Conservation (phyloP, 1,140 invertebrate species). For the Liolophura sinensis region DNA sequence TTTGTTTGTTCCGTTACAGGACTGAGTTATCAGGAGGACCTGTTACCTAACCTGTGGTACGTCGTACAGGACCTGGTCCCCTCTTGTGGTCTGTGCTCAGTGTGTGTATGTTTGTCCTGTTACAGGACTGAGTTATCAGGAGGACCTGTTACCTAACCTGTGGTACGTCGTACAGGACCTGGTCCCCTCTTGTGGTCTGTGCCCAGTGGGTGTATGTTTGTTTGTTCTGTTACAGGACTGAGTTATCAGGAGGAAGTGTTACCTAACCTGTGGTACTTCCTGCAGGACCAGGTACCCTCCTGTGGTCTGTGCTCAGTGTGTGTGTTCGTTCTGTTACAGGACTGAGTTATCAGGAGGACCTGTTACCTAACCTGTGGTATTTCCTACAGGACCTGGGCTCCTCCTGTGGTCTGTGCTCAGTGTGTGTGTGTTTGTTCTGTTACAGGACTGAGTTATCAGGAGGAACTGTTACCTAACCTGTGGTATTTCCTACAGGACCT, state of each 20-base stretch:
- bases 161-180: background rate
- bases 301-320: constrained; percentile 69
- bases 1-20: constrained; percentile 63
- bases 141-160: background rate
- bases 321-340: constrained; percentile 62
- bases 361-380: constrained; percentile 86
- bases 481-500: constrained; percentile 90
- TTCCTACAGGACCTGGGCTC: constrained; percentile 83
- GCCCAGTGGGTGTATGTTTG: background rate
- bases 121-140: background rate
- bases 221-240: constrained; percentile 67
- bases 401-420: constrained; percentile 65
- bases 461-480: constrained; percentile 84
- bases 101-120: background rate
- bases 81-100: constrained; percentile 62
- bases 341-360: constrained; percentile 86
- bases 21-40: constrained; percentile 89
- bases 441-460: constrained; percentile 89
- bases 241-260: constrained; percentile 92
- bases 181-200: background rate
- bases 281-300: constrained; percentile 82
- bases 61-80: constrained; percentile 87
- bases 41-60: constrained; percentile 89
- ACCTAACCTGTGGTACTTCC: constrained; percentile 88
- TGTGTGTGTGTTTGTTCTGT: constrained; percentile 17